These are phyloP conservation scores for Chymomyza procnemis DNA, from an alignment of 2,888 invertebrate species.

Conservation along the genomic window DNA sequence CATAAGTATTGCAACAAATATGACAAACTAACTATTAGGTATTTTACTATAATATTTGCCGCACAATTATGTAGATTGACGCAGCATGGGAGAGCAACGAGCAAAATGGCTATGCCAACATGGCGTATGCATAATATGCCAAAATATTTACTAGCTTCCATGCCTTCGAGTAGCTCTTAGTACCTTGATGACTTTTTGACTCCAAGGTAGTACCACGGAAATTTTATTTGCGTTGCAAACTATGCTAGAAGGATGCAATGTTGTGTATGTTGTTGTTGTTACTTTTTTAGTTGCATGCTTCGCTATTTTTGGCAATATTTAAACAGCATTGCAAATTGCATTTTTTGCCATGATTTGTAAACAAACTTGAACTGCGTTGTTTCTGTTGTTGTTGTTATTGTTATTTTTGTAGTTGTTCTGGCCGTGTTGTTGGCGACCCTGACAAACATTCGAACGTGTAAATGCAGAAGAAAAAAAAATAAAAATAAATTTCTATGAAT, in stretches of 20 bases:
- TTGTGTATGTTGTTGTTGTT: conserved; percentile 4
- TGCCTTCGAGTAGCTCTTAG: conserved; percentile 31
- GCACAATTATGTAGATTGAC: conserved; percentile 69
- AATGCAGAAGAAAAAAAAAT: conserved; percentile 31
- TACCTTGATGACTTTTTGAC: conserved; percentile 39
- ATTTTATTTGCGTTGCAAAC: conserved; percentile 22
- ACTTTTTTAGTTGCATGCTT: background rate
- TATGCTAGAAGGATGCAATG: background rate
- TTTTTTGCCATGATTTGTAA: conserved; percentile 64
- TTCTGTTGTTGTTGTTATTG: conserved; percentile 25
- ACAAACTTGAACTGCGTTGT: conserved; percentile 53
- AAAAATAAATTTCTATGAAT: background rate
- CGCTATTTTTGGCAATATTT: background rate
- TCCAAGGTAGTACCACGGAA: background rate
- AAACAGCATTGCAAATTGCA: conserved; percentile 54
- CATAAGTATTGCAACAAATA: conserved; percentile 16
- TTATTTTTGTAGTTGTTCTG: conserved; percentile 20
- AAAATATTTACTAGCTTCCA: conserved; percentile 53
- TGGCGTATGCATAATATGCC: conserved; percentile 46
- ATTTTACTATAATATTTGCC: conserved; percentile 43
- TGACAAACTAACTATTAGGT: background rate
- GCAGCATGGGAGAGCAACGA: conserved; percentile 5
- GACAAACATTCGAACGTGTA: conserved; percentile 64
- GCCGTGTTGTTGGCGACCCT: background rate
- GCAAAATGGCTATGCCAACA: conserved; percentile 32